Evolutionary conservation across 2,888 invertebrate species (phyloP).

Genomic region (Drosophila subquinaria): DNA sequence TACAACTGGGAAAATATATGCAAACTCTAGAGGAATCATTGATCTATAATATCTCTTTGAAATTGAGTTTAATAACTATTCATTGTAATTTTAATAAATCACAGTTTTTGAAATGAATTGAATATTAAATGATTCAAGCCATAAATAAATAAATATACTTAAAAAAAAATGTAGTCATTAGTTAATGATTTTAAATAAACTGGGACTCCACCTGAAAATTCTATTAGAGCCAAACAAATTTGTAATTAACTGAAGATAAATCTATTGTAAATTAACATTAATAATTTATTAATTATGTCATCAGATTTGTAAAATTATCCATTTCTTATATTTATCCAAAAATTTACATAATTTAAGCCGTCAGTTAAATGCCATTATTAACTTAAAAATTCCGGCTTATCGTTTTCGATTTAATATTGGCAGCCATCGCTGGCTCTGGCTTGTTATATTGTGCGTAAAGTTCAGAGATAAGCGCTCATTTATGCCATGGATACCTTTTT

Average conservation of each 20-base stretch:
- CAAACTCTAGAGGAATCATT: too few relatives aligned
- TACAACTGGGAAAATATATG: too few relatives aligned
- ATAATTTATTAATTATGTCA: neutral
- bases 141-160: too few relatives aligned
- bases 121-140: too few relatives aligned
- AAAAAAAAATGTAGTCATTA: too few relatives aligned
- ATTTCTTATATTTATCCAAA: neutral
- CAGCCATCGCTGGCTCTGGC: constrained; percentile 33
- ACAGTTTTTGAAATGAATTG: too few relatives aligned
- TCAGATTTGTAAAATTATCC: neutral
- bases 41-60: too few relatives aligned
- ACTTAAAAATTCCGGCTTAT: constrained; percentile 23
- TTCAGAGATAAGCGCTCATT: constrained; percentile 67
- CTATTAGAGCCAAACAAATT: neutral
- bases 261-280: neutral
- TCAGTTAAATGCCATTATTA: constrained; percentile 46
- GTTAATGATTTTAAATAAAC: too few relatives aligned
- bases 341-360: constrained; percentile 12
- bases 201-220: neutral
- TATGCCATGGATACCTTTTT: constrained; percentile 32
- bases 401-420: constrained; percentile 50
- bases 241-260: neutral
- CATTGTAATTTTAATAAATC: too few relatives aligned
- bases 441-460: constrained; percentile 74
- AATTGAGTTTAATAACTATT: too few relatives aligned